Evolutionary conservation across 2,113 vertebrate genomes (phyloP), one percentile per base, ranked within the genome.

Genomic region (Brachyistius frenatus): DNA sequence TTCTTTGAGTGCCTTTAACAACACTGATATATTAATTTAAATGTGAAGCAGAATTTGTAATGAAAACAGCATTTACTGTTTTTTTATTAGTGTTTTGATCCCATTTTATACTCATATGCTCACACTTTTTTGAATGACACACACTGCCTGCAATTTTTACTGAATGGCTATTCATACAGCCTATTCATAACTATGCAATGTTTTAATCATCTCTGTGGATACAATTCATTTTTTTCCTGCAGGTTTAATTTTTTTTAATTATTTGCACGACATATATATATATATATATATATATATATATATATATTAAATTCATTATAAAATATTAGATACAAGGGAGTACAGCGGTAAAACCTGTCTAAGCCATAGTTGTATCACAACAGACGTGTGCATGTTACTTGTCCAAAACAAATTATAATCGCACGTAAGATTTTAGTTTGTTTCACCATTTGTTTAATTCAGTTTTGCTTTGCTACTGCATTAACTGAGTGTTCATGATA

Each of bases 101-200:
- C 41, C 13, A 44, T 44, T 44, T 44, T 44, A 13, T 11, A 44
- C 41, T 50, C 30, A 37, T 60, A 65, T 35, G 5, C 30, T 5
- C 13, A 31, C 14, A n/a, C 32, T 47, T 47, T 55, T 32, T 23
- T 66, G 11, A 13, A 16, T 23, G 37, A n/a, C 11, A 64, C 47
- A 41, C 44, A 6, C 8, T 47, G 31, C 73, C 35, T 49, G 32
- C 14, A 68, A 36, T 60, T 87, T 78, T 57, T 65, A 66, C 44
- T 35, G 35, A 73, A 67, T 64, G 30, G 46, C 82, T 47, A 14
- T 71, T 71, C 36, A n/a, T 23, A 58, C 41, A 44, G 30, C 10
- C 13, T 74, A 16, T 66, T 74, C 30, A 9, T 71, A 78, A 66
- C 62, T n/a, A 13, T 76, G 55, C 74, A 78, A 53, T 80, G 77